Conservation (phyloP, 2,113 vertebrate genomes). For the Neoarius graeffei region DNA sequence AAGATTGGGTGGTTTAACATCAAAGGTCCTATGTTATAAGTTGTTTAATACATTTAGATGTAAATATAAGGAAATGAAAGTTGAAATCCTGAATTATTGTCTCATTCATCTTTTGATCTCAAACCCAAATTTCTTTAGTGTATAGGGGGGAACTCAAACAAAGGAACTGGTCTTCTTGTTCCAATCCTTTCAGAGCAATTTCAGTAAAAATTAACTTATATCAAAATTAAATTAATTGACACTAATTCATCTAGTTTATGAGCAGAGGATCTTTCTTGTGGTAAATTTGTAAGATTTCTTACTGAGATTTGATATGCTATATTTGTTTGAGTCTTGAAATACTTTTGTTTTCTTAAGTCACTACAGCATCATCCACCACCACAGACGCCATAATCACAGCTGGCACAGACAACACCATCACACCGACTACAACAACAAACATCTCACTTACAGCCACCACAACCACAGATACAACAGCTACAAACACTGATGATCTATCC, state of each 20-base stretch:
- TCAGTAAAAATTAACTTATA: neutral
- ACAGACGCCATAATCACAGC: neutral
- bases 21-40: neutral
- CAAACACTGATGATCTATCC: neutral
- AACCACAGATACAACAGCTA: neutral
- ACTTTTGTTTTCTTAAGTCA: neutral
- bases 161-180: neutral
- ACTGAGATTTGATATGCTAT: neutral
- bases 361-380: neutral
- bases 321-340: neutral
- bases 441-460: neutral
- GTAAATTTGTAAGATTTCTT: neutral
- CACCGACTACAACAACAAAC: neutral
- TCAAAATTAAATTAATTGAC: too few species aligned
- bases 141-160: neutral
- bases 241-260: neutral
- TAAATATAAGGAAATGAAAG: too few species aligned
- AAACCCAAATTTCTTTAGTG: neutral
- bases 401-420: neutral
- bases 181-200: neutral
- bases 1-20: too few species aligned
- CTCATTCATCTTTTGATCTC: neutral
- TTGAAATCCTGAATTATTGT: too few species aligned
- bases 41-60: too few species aligned
- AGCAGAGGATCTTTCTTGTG: neutral